Percentiles rank a stretch among this genome's conserved stretches.
phyloP scores from a whole-genome alignment of 2,888 invertebrate species.

The Cyclophora punctaria region DNA sequence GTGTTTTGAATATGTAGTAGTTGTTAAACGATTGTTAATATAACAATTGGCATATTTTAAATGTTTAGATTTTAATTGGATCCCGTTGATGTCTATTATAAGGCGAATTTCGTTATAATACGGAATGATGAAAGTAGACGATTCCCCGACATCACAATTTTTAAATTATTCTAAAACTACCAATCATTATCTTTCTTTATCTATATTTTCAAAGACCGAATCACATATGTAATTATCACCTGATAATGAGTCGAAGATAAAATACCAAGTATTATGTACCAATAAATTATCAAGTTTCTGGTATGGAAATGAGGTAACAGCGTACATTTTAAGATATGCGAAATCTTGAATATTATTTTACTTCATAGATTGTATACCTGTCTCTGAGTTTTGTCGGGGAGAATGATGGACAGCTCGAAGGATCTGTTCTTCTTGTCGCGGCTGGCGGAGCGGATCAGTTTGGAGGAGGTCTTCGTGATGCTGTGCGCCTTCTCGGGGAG shows the following conservation, averaged over 20 bases:
- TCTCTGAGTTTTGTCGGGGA: slow-evolving; percentile 79
- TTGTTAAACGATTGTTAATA: no score
- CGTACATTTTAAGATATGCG: no score
- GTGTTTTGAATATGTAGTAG: slow-evolving; percentile 1
- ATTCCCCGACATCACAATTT: background rate
- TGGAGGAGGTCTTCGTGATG: slow-evolving; percentile 75
- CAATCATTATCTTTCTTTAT: slow-evolving; percentile 1
- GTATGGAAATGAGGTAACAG: no score
- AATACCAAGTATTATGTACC: no score
- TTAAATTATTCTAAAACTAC: background rate
- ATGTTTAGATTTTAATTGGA: background rate
- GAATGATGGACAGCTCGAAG: slow-evolving; percentile 77
- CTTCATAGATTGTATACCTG: slow-evolving; percentile 60
- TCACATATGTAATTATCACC: slow-evolving; percentile 7
- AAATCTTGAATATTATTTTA: background rate
- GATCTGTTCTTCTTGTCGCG: slow-evolving; percentile 74
- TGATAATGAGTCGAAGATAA: slow-evolving; percentile 7
- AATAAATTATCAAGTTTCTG: no score
- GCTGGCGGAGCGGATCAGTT: slow-evolving; percentile 73
- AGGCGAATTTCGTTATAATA: background rate
- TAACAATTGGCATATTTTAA: no score
- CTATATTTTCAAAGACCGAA: slow-evolving; percentile 3
- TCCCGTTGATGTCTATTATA: slow-evolving; percentile 19
- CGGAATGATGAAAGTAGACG: background rate
- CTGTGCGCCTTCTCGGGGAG: slow-evolving; percentile 76